Conservation (phyloP, 2,797 vertebrate species). For the Myotis findleyi region DNA sequence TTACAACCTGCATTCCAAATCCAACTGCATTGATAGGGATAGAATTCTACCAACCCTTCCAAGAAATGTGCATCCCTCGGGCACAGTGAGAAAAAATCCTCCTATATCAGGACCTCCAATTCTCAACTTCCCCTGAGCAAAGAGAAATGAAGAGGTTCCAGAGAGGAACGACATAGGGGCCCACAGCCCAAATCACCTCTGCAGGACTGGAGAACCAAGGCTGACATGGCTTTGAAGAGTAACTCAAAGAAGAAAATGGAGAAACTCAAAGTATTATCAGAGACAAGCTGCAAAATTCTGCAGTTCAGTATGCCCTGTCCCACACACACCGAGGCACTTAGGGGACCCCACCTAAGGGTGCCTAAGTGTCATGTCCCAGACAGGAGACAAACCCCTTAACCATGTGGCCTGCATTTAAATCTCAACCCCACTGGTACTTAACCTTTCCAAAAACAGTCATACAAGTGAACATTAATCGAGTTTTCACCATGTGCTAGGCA, state of each 20-base stretch:
- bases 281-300: background rate
- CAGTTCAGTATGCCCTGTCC: background rate
- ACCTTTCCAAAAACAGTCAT: background rate
- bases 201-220: background rate
- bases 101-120: too few relatives aligned
- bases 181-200: background rate
- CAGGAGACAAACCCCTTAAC: background rate
- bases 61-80: background rate
- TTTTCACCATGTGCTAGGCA: too few relatives aligned
- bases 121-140: background rate
- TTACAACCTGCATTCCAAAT: slow-evolving; percentile 29
- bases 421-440: background rate
- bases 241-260: background rate
- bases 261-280: background rate
- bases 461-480: background rate
- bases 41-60: background rate
- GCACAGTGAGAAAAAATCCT: background rate
- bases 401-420: background rate
- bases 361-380: fast-evolving
- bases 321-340: background rate
- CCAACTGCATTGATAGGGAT: background rate
- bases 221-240: background rate
- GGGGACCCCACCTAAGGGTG: background rate
- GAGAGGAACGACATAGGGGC: fast-evolving
- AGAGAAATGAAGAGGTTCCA: background rate